phyloP scores from a whole-genome alignment of 2,888 invertebrate genomes.

The Caenorhabditis sp. region DNA sequence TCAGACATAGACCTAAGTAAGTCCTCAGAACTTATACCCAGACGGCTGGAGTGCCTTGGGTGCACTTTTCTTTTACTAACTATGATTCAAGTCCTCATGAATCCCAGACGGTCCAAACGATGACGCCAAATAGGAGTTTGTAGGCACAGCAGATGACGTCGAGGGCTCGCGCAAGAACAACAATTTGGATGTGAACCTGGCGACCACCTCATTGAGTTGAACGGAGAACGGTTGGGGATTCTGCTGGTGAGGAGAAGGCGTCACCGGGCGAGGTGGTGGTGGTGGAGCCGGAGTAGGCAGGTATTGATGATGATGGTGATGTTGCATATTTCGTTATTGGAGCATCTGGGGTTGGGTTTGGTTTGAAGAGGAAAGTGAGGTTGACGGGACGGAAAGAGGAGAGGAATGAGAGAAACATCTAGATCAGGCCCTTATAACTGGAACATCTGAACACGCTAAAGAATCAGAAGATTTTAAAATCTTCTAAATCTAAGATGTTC shows the following conservation, averaged over 20 bases:
- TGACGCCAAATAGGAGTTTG: background rate
- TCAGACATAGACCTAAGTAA: too few relatives aligned
- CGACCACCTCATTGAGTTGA: constrained; percentile 63
- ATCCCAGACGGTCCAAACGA: background rate
- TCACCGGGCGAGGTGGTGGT: constrained; percentile 15
- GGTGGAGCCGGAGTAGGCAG: constrained; percentile 2
- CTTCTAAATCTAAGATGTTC: too few relatives aligned
- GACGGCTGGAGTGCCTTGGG: too few relatives aligned
- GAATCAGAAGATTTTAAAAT: too few relatives aligned
- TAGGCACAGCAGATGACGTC: background rate
- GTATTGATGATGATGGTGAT: constrained; percentile 13
- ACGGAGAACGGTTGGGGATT: constrained; percentile 43
- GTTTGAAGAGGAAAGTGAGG: background rate
- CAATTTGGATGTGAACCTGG: constrained; percentile 62
- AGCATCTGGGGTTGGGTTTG: constrained; percentile 12
- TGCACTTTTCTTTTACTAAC: constrained; percentile 9
- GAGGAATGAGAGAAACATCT: background rate
- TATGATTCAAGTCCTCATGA: constrained; percentile 61
- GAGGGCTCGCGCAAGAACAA: constrained; percentile 51
- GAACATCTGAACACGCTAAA: too few relatives aligned
- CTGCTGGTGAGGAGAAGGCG: background rate
- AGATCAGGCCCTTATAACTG: background rate
- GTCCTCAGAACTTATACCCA: too few relatives aligned
- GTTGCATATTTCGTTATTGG: background rate
- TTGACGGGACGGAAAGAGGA: background rate